phyloP scores from a whole-genome alignment of 2,113 vertebrate species.

The Tenebrosternarchus preto region DNA sequence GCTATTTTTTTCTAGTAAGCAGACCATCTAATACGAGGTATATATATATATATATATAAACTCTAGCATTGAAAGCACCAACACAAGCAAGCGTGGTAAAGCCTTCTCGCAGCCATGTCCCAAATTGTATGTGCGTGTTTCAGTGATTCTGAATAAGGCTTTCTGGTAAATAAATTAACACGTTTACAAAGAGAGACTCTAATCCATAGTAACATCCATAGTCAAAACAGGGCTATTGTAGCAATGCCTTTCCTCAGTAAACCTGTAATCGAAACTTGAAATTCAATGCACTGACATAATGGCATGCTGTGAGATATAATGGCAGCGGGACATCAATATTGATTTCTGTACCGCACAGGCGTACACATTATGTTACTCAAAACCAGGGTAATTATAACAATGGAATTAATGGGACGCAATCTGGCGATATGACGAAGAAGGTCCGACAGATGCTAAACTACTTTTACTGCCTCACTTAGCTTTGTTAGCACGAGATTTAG shows the following conservation, averaged over 20 bases:
- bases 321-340: background rate
- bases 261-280: background rate
- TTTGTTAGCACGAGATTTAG: too few relatives aligned
- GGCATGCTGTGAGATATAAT: too few relatives aligned
- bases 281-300: background rate
- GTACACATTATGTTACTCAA: background rate
- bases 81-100: too few relatives aligned
- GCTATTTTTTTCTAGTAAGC: background rate
- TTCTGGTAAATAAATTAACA: too few relatives aligned
- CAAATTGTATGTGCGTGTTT: too few relatives aligned
- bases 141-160: too few relatives aligned
- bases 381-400: background rate
- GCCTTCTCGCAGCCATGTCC: too few relatives aligned
- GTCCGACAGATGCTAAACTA: too few relatives aligned
- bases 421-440: background rate
- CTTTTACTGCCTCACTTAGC: too few relatives aligned
- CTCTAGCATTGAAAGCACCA: too few relatives aligned
- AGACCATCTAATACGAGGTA: too few relatives aligned
- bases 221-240: background rate
- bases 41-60: background rate
- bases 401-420: background rate
- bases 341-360: background rate
- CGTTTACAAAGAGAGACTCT: background rate
- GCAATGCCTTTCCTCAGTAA: background rate
- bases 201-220: background rate